Percentiles rank a stretch among this genome's conserved stretches.
Conservation (phyloP, 2,797 vertebrate genomes). For the Tinamus major region DNA sequence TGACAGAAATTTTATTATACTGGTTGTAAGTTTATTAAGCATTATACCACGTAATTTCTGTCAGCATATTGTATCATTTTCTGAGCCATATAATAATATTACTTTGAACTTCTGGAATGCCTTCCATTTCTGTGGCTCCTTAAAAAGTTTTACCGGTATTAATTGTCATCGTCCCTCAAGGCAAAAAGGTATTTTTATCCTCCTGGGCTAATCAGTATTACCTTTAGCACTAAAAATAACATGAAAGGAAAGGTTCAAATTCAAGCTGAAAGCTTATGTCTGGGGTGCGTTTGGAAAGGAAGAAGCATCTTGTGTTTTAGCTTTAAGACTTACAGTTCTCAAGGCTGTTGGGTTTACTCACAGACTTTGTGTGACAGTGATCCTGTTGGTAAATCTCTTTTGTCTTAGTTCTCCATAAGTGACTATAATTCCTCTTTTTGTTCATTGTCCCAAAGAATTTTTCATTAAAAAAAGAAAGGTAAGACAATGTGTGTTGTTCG, state of each 20-base stretch:
- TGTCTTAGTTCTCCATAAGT: neutral
- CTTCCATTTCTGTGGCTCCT: slow-evolving; percentile 45
- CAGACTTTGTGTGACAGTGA: neutral
- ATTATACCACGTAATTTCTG: slow-evolving; percentile 47
- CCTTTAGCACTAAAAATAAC: neutral
- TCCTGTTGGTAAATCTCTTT: neutral
- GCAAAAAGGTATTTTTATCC: slow-evolving; percentile 23
- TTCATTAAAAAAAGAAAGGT: no score
- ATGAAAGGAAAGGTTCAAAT: slow-evolving; percentile 17
- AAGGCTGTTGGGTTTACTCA: neutral
- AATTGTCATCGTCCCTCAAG: slow-evolving; percentile 18
- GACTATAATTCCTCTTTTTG: neutral
- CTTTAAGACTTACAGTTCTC: neutral
- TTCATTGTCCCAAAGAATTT: no score
- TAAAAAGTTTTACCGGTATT: slow-evolving; percentile 52
- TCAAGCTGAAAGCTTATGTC: neutral
- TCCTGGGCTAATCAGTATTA: slow-evolving; percentile 25
- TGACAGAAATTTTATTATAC: slow-evolving; percentile 53
- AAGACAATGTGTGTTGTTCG: neutral
- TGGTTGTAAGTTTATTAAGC: slow-evolving; percentile 69
- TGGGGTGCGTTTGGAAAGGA: neutral
- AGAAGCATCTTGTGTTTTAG: neutral
- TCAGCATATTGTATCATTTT: slow-evolving; percentile 71
- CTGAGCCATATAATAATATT: slow-evolving; percentile 72
- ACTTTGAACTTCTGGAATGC: slow-evolving; percentile 54